A percentile compares a stretch with the other conserved stretches of the same genome.
phyloP scores from a whole-genome alignment of 2,888 invertebrate species.

The Theretra japonica region DNA sequence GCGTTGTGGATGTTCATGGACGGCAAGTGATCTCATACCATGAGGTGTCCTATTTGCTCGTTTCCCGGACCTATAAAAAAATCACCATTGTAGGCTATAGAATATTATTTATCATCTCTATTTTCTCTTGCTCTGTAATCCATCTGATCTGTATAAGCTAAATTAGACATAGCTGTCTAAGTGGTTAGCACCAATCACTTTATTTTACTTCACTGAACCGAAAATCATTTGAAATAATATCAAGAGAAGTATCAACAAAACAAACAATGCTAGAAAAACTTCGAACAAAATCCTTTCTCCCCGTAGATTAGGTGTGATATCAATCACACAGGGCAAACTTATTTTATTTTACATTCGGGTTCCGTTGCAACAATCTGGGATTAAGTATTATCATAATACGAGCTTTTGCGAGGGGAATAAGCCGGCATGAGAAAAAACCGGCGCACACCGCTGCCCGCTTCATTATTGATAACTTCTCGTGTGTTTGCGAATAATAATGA shows the following conservation, averaged over 20 bases:
- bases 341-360: constrained; percentile 22
- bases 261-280: background rate
- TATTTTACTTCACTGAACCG: no score
- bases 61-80: no score
- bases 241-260: background rate
- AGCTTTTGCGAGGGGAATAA: constrained; percentile 43
- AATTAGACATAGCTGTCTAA: no score
- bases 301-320: constrained; percentile 23
- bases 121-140: no score
- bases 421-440: constrained; percentile 39
- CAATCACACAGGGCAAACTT: constrained; percentile 33
- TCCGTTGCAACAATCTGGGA: constrained; percentile 45
- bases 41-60: no score
- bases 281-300: background rate
- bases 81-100: no score
- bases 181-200: no score
- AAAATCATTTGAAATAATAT: background rate
- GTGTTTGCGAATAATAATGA: background rate
- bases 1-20: no score
- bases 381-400: constrained; percentile 49
- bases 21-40: no score
- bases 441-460: constrained; percentile 2
- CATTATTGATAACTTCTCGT: constrained; percentile 22
- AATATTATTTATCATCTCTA: no score
- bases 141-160: no score